Percentiles rank a stretch among this genome's conserved stretches.
phyloP scores from a whole-genome alignment of 2,888 invertebrate genomes.

The Tachina lurida region DNA sequence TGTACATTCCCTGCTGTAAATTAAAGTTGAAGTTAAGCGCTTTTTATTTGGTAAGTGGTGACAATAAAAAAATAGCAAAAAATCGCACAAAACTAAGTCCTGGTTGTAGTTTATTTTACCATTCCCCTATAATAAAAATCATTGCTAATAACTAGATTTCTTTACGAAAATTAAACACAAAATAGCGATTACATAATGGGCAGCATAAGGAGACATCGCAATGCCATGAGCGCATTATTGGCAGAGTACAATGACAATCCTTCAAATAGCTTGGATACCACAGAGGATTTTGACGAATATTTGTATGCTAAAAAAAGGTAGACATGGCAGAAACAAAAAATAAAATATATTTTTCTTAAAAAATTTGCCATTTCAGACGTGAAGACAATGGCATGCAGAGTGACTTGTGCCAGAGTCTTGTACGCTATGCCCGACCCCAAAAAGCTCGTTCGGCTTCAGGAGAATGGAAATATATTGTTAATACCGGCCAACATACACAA shows the following conservation, averaged over 20 bases:
- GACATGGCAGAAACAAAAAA: neutral
- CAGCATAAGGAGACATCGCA: slow-evolving; percentile 87
- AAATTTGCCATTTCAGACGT: slow-evolving; percentile 83
- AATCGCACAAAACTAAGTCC: neutral
- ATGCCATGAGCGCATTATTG: slow-evolving; percentile 87
- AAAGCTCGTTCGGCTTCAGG: slow-evolving; percentile 91
- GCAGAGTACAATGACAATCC: slow-evolving; percentile 87
- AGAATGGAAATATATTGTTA: slow-evolving; percentile 93
- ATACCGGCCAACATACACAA: slow-evolving; percentile 92
- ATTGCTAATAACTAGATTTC: neutral
- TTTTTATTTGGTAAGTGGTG: slow-evolving; percentile 49
- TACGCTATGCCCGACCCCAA: slow-evolving; percentile 91
- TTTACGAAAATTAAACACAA: neutral
- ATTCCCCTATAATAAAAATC: neutral
- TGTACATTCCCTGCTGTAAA: slow-evolving; percentile 34
- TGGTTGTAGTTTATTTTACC: slow-evolving; percentile 32
- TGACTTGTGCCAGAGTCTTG: slow-evolving; percentile 90
- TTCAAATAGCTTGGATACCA: slow-evolving; percentile 82
- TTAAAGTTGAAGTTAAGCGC: slow-evolving; percentile 18
- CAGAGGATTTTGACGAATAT: slow-evolving; percentile 81
- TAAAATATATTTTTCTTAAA: neutral
- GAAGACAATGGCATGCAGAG: slow-evolving; percentile 86
- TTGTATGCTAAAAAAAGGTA: slow-evolving; percentile 79
- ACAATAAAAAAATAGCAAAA: neutral
- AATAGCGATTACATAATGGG: slow-evolving; percentile 87